These are phyloP conservation scores for Agrotis segetum DNA, from an alignment of 2,888 invertebrate species.

Conservation along the genomic window DNA sequence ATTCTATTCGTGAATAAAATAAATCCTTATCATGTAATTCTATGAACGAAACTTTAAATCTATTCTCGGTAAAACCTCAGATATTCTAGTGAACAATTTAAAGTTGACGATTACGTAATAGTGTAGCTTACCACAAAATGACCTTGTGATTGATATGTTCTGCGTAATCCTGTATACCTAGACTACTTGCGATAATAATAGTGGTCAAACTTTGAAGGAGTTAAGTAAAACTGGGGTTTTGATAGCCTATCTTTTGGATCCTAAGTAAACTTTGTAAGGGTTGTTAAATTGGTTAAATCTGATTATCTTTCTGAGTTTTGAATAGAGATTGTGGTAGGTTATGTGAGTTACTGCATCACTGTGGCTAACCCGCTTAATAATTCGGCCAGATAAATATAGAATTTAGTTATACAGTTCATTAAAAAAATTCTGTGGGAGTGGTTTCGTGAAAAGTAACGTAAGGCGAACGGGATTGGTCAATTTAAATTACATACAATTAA, in stretches of 20 bases:
- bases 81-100: slow-evolving; percentile 9
- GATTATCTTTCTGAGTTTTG: slow-evolving; percentile 17
- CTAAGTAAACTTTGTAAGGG: slow-evolving; percentile 4
- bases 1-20: neutral
- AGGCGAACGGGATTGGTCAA: too few relatives aligned
- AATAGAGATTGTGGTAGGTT: neutral
- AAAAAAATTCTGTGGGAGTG: too few relatives aligned
- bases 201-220: slow-evolving; percentile 31
- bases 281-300: slow-evolving; percentile 7
- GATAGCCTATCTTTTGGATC: neutral
- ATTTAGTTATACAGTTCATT: too few relatives aligned
- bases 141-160: slow-evolving; percentile 33
- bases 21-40: neutral
- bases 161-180: neutral
- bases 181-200: slow-evolving; percentile 7
- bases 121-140: slow-evolving; percentile 32
- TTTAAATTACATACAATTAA: too few relatives aligned
- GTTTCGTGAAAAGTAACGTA: too few relatives aligned
- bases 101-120: slow-evolving; percentile 21
- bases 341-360: too few relatives aligned
- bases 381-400: neutral
- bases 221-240: slow-evolving; percentile 15
- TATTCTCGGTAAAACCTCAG: neutral
- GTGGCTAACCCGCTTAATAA: too few relatives aligned
- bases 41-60: neutral